A percentile compares a stretch with the other conserved stretches of the same genome.
Evolutionary conservation across 1,140 invertebrate genomes (phyloP).

Genomic region (Musca vetustissima): DNA sequence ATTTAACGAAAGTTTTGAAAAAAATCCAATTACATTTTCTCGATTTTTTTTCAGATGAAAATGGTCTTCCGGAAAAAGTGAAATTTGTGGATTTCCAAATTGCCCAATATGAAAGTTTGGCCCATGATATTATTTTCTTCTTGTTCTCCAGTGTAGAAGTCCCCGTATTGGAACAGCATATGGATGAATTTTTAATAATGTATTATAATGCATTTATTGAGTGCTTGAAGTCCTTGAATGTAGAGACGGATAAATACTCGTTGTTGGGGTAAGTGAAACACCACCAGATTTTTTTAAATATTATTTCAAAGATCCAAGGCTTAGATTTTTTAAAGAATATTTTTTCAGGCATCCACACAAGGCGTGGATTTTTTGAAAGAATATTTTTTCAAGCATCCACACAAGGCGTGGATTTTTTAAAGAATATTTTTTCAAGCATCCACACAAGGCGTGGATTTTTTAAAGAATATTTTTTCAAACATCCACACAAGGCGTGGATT

Average conservation of each 20-base stretch:
- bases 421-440: no score
- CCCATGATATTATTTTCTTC: constrained; percentile 63
- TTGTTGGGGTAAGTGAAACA: neutral
- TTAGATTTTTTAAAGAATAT: no score
- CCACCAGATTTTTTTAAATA: no score
- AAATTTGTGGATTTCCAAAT: constrained; percentile 69
- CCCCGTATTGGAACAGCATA: constrained; percentile 53
- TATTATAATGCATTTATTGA: constrained; percentile 60
- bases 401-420: no score
- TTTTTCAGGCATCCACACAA: no score
- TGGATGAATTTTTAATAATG: constrained; percentile 57
- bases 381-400: no score
- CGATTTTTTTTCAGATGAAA: constrained; percentile 33
- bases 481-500: no score
- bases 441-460: no score
- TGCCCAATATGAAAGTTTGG: constrained; percentile 58
- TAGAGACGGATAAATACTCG: constrained; percentile 36
- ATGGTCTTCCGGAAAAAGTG: constrained; percentile 52
- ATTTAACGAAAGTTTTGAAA: no score
- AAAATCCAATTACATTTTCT: neutral
- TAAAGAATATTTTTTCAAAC: no score
- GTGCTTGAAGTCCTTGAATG: constrained; percentile 40
- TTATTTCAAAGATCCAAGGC: neutral
- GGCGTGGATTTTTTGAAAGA: no score
- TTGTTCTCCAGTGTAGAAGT: constrained; percentile 60